These are phyloP conservation scores for Drosophila triauraria DNA, from an alignment of 1,140 invertebrate genomes.

Conservation along the genomic window DNA sequence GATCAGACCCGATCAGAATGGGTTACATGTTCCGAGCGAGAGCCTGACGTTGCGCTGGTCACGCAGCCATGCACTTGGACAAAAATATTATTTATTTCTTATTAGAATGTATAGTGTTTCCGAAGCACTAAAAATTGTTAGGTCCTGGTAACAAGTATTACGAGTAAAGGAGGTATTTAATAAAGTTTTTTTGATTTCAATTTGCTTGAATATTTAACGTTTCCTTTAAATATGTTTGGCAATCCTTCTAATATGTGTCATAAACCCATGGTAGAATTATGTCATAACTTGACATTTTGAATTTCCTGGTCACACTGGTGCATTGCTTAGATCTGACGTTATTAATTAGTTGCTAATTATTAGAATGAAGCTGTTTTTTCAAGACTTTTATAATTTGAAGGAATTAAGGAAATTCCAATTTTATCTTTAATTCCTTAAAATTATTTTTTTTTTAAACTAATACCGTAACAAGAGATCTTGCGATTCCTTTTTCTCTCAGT, in stretches of 20 bases:
- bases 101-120: not conserved
- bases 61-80: conserved; percentile 48
- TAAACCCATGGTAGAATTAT: not conserved
- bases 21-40: conserved; percentile 30
- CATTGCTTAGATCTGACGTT: too few relatives aligned
- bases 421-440: not conserved
- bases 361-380: too few relatives aligned
- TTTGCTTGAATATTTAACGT: not conserved
- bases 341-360: too few relatives aligned
- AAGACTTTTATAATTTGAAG: too few relatives aligned
- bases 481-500: not conserved
- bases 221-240: not conserved
- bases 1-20: conserved; percentile 26
- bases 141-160: not conserved
- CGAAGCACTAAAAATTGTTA: not conserved
- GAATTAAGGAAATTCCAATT: not conserved
- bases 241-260: not conserved
- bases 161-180: not conserved
- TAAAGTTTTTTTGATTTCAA: not conserved
- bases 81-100: not conserved
- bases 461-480: too few relatives aligned
- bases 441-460: too few relatives aligned
- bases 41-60: conserved; percentile 70
- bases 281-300: too few relatives aligned
- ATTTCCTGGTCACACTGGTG: too few relatives aligned